phyloP scores from a whole-genome alignment of 1,140 invertebrate species.

The Diorhabda sublineata region DNA sequence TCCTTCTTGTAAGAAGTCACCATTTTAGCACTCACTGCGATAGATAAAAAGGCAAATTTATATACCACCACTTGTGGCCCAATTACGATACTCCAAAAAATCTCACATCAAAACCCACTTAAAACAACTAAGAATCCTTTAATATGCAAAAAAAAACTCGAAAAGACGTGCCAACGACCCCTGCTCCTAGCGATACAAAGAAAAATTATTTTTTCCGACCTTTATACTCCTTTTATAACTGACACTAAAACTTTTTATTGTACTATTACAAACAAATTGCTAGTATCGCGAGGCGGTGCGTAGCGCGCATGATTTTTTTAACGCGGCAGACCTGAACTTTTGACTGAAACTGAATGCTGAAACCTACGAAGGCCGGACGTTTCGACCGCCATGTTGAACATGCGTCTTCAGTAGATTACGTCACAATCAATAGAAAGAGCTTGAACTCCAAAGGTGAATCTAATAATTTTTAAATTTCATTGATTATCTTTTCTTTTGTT shows the following conservation, averaged over 20 bases:
- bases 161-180: neutral
- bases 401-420: conserved; percentile 38
- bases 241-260: conserved; percentile 15
- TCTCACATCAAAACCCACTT: neutral
- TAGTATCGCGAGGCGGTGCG: neutral
- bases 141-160: neutral
- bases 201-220: neutral
- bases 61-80: conserved; percentile 5
- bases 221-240: neutral
- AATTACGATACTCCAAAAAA: conserved; percentile 13
- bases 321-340: conserved; percentile 20
- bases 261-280: neutral
- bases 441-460: conserved; percentile 16
- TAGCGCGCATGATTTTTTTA: conserved; percentile 26
- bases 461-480: conserved; percentile 11
- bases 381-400: conserved; percentile 37
- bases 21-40: conserved; percentile 14
- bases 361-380: conserved; percentile 21
- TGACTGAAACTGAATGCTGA: conserved; percentile 26
- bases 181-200: neutral
- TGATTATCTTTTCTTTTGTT: conserved; percentile 4
- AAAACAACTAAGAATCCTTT: neutral
- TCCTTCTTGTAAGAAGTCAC: conserved; percentile 19
- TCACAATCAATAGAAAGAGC: conserved; percentile 42
- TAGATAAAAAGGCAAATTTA: conserved; percentile 24